Base-by-base conservation (phyloP, 2,888 invertebrate species). In the Protophormia terraenovae region DNA sequence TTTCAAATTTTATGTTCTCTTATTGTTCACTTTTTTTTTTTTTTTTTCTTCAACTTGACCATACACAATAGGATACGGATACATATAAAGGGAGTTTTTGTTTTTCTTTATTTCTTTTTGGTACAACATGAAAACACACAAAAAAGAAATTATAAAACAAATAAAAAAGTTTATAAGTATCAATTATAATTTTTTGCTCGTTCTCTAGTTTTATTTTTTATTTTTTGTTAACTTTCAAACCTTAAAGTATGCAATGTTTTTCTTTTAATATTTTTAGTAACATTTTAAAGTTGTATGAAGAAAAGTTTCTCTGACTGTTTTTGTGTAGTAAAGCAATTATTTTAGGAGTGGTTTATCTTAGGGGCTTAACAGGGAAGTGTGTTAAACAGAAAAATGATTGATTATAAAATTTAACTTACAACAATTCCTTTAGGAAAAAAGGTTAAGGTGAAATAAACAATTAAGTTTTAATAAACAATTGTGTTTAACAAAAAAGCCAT, bases 121-220 rank as follows among this genome's bases (percentile, higher is more conserved):
- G n/a, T n/a, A 16, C 1, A 22, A 53, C 27, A 27, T 53, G 2
- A 24, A 12, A 35, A 32, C 7, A 60, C 16, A 24, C n/a, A 60
- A 1, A 60, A 35, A 60, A 16, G 12, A 16, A 71, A 55, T 55
- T 55, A 41, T 71, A 58, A 55, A 55, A 71, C 53, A 55, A 67
- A 67, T 38, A 38, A 71, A 32, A 53, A 55, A 67, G 6, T 55
- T 41, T 41, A 24, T 38, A 71, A 71, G 24, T 55, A 55, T 27
- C 55, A 71, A 55, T 41, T 71, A 41, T 16, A 38, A n/a, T 22
- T 71, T 38, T 66, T 19, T 24, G 6, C 38, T 41, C 7, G 4
- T 35, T 60, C 16, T 5, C 12, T 2, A 7, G n/a, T n/a, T n/a
- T n/a, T n/a, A n/a, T n/a, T n/a, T n/a, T n/a, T n/a, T n/a, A n/a